Evolutionary conservation across 1,140 invertebrate genomes (phyloP), one percentile per base, ranked within the genome.

Genomic region (Anadara kagoshimensis): DNA sequence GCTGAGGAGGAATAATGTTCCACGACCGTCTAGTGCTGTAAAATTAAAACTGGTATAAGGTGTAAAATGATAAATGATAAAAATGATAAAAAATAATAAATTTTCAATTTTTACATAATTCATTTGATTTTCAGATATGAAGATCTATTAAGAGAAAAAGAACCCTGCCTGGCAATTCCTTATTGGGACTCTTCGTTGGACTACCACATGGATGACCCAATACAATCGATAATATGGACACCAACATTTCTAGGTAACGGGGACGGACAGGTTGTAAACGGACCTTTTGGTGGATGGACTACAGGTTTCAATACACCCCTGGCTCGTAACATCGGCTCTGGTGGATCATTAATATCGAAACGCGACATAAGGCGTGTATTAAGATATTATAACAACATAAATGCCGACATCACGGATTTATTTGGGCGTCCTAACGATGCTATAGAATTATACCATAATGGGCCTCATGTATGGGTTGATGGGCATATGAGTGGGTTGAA

Each of bases 121-220:
- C n/a, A n/a, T n/a, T n/a, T n/a, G n/a, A n/a, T n/a, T n/a, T n/a
- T 36, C 7, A 36, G 29, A 36, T 36, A 36, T 36, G 29, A 36
- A 7, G 29, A 36, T 36, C 7, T 36, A 7, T 36, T 36, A 36
- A 36, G 29, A 36, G 29, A 36, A 7, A 2, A 36, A 36, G 29
- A 36, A 36, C 29, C 29, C 29, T 36, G 29, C 7, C 2, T 36
- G 7, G 7, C 57, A 16, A 10, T 89, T 11, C 88, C 88, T 14
- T 89, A 88, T 76, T 89, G 88, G 87, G 87, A 89, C 65, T 78
- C 70, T 24, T 79, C 81, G 0, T 29, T 89, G 26, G 87, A 89
- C 69, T 66, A 63, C 11, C 78, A 81, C 56, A 67, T 89, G n/a
- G 78, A 79, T 0, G 76, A 87, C 70, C 71, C 78, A 20, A 78